Evolutionary conservation across 2,797 vertebrate genomes (phyloP).

Genomic region (Anas acuta): DNA sequence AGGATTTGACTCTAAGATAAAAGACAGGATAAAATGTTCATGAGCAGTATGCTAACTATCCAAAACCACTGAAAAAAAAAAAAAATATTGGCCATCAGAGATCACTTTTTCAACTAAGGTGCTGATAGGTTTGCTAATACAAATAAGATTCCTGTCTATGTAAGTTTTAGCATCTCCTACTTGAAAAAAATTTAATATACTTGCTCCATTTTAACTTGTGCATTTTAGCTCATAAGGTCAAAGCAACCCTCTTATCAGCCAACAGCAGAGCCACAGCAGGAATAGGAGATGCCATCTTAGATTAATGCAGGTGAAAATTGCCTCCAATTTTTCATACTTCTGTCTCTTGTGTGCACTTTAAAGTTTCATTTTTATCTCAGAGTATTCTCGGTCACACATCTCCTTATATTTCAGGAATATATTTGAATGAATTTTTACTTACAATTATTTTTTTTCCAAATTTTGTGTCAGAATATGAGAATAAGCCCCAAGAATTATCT

Average conservation of each 20-base stretch:
- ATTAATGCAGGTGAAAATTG: constrained; percentile 74
- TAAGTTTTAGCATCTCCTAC: neutral
- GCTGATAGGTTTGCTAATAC: neutral
- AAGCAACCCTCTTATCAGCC: constrained; percentile 40
- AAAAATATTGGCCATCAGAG: neutral
- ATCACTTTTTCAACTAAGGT: neutral
- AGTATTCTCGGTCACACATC: constrained; percentile 44
- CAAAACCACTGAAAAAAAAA: neutral
- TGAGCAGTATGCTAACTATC: neutral
- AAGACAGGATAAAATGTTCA: neutral
- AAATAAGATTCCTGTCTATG: neutral
- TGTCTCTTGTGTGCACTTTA: constrained; percentile 50
- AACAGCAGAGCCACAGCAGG: constrained; percentile 57
- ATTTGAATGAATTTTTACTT: constrained; percentile 53
- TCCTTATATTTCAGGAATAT: constrained; percentile 39
- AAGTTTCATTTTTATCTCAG: constrained; percentile 38
- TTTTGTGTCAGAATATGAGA: constrained; percentile 25
- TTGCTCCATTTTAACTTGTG: constrained; percentile 23
- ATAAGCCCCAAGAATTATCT: neutral
- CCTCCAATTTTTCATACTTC: constrained; percentile 52
- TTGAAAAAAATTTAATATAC: neutral
- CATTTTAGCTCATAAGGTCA: constrained; percentile 65
- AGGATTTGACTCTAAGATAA: neutral
- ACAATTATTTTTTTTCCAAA: constrained; percentile 48
- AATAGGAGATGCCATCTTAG: constrained; percentile 72